These are phyloP conservation scores for Catocala nupta DNA, from an alignment of 2,888 invertebrate genomes.

Conservation along the genomic window DNA sequence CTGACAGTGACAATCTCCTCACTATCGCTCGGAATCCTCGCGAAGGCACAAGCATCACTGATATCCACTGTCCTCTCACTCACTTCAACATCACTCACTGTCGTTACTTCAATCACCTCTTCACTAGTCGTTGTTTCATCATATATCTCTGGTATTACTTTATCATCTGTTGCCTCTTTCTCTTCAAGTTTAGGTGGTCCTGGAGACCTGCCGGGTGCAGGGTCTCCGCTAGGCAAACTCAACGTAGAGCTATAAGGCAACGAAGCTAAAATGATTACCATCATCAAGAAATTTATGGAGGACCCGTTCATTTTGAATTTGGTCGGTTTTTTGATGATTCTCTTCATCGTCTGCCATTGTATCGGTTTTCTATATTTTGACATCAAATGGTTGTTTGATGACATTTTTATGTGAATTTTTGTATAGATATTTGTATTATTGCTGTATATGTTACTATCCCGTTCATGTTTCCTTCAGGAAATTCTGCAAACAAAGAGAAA, in stretches of 20 bases:
- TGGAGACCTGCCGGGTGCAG: conserved; percentile 90
- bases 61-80: conserved; percentile 57
- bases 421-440: conserved; percentile 17
- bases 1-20: conserved; percentile 76
- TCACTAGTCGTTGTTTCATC: conserved; percentile 59
- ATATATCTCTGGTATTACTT: conserved; percentile 45
- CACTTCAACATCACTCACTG: conserved; percentile 56
- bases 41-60: conserved; percentile 79
- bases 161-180: conserved; percentile 44
- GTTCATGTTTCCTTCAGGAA: conserved; percentile 43
- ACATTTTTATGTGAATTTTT: conserved; percentile 49
- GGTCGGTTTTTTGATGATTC: conserved; percentile 57
- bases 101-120: conserved; percentile 69
- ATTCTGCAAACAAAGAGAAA: conserved; percentile 49
- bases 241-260: conserved; percentile 79
- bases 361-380: conserved; percentile 38
- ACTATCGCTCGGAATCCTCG: conserved; percentile 79
- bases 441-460: conserved; percentile 17
- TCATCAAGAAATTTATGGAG: conserved; percentile 57
- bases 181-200: conserved; percentile 82
- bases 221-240: conserved; percentile 87
- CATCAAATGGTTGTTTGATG: conserved; percentile 41
- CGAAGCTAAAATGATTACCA: conserved; percentile 69
- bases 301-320: conserved; percentile 69
- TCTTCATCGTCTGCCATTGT: conserved; percentile 47